Conservation (phyloP, 2,113 vertebrate genomes). For the Jacana jacana region DNA sequence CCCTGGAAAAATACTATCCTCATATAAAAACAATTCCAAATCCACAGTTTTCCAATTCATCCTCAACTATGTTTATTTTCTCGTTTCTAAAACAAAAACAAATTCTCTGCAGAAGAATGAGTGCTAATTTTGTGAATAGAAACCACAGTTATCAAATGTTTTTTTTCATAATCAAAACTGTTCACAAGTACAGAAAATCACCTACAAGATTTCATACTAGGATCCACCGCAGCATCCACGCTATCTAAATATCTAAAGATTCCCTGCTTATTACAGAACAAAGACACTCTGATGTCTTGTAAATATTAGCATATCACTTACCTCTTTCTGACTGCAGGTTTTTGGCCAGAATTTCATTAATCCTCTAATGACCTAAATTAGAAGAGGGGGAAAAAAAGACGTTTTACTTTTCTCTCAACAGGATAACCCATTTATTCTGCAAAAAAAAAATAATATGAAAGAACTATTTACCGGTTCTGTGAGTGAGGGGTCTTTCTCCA, state of each 20-base stretch:
- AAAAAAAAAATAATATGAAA: neutral
- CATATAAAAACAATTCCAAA: neutral
- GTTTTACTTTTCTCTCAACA: neutral
- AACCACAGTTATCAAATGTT: neutral
- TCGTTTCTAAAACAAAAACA: neutral
- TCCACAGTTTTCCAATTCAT: neutral
- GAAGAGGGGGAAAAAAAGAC: neutral
- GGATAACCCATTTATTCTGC: neutral
- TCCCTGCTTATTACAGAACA: neutral
- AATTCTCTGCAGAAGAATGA: neutral
- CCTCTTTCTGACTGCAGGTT: slow-evolving; percentile 99
- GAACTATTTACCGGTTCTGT: slow-evolving; percentile 92
- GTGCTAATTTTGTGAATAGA: neutral
- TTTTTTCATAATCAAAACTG: neutral
- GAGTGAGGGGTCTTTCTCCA: slow-evolving; percentile 99
- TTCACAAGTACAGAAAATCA: neutral
- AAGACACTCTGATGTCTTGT: neutral
- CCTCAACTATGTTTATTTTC: neutral
- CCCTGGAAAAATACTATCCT: neutral
- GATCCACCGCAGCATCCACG: neutral
- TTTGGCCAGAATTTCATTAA: slow-evolving; percentile 99
- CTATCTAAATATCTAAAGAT: neutral
- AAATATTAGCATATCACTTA: slow-evolving; percentile 44
- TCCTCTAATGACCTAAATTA: slow-evolving; percentile 93
- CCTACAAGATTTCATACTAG: neutral